Base-by-base conservation (phyloP, 2,888 invertebrate species). In the Panzeria rudis region DNA sequence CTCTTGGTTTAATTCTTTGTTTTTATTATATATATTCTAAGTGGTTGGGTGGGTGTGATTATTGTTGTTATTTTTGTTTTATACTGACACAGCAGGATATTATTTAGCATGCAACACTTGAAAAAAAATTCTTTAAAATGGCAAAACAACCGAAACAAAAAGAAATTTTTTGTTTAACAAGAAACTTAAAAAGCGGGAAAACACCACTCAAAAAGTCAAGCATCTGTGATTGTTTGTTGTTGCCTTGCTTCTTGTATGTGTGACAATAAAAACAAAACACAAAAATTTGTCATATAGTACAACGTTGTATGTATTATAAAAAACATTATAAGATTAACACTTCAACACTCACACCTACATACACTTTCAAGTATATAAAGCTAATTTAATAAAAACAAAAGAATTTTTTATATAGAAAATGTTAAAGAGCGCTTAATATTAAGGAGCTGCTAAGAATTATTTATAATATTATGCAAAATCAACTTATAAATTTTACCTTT, bases 191-290 rank as follows among this genome's bases (percentile, higher is more conserved):
- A 79, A 81, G 75, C 86, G 76, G 83, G 86, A 86, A 89, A 89
- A 88, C 87, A 90, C 82, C 87, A 90, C 89, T 89, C 83, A 86
- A 90, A 89, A 88, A 89, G 89, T 89, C 89, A 89, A 89, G 90
- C 88, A 87, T 82, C 89, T 89, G 87, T 83, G 78, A 87, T 59
- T 78, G 68, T 78, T 52, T 47, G 72, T 54, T 73, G 75, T 25
- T 29, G 69, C 41, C 25, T 41, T 47, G 29, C 7, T 23, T 77
- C 52, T 62, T 69, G 23, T 23, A 47, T 52, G 38, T 62, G 54
- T 35, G 61, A 77, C 68, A 76, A 64, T 15, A 68, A 59, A 61
- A 54, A 38, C 17, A 41, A 61, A 41, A 6, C 38, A n/a, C 13
- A 68, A 78, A 23, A 78, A 66, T 32, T 73, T 79, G 79, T 32